Percentiles rank a stretch among this genome's conserved stretches.
phyloP scores from a whole-genome alignment of 2,888 invertebrate genomes.

The Eristalis intricaria region DNA sequence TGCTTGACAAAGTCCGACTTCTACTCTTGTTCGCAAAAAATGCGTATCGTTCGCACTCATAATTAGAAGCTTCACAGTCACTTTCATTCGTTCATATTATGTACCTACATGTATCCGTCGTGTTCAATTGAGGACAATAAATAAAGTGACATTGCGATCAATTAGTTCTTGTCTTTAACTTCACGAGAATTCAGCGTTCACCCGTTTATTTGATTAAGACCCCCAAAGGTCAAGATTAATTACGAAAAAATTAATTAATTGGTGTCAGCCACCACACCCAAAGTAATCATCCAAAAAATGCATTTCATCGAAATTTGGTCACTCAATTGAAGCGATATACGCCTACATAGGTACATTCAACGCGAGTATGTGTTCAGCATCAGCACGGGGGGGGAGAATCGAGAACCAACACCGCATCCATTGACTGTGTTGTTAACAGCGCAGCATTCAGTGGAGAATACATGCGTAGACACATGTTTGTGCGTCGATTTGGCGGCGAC shows the following conservation, averaged over 20 bases:
- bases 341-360: neutral
- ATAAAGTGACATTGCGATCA: slow-evolving; percentile 31
- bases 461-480: neutral
- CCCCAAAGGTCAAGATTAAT: slow-evolving; percentile 46
- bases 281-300: slow-evolving; percentile 37
- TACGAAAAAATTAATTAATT: slow-evolving; percentile 49
- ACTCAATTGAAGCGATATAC: slow-evolving; percentile 41
- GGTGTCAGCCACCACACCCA: slow-evolving; percentile 51
- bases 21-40: no score
- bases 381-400: neutral
- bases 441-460: neutral
- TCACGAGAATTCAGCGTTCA: slow-evolving; percentile 9
- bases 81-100: neutral
- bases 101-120: neutral
- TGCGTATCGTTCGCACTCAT: neutral
- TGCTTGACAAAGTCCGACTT: no score
- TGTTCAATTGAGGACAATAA: slow-evolving; percentile 1
- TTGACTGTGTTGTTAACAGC: neutral
- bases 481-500: slow-evolving; percentile 11
- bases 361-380: neutral
- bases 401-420: slow-evolving; percentile 17
- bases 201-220: slow-evolving; percentile 37
- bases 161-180: slow-evolving; percentile 12
- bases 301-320: slow-evolving; percentile 39
- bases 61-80: neutral